phyloP scores from a whole-genome alignment of 2,888 invertebrate species.

The Hemithea aestivaria region DNA sequence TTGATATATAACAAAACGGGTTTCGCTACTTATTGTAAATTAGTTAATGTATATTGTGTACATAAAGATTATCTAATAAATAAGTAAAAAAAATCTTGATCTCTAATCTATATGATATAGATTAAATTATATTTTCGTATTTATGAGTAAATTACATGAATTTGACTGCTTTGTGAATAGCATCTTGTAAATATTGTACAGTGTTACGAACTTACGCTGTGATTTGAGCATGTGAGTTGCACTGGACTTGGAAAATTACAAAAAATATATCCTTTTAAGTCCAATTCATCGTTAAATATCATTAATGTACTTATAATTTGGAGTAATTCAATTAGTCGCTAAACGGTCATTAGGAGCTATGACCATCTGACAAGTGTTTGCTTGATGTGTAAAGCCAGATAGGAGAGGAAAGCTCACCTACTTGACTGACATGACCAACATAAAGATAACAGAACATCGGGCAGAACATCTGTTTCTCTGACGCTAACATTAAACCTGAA shows the following conservation, averaged over 20 bases:
- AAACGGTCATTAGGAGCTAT: too few species aligned
- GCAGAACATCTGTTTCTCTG: too few species aligned
- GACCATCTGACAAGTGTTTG: too few species aligned
- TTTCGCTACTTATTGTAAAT: slow-evolving; percentile 48
- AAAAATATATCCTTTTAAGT: too few species aligned
- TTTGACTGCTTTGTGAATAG: slow-evolving; percentile 55
- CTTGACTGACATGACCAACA: too few species aligned
- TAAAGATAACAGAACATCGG: too few species aligned
- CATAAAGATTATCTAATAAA: slow-evolving; percentile 18
- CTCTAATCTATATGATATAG: slow-evolving; percentile 60
- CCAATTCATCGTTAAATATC: too few species aligned
- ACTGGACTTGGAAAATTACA: slow-evolving; percentile 20
- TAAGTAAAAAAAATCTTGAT: slow-evolving; percentile 58
- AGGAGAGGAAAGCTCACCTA: too few species aligned
- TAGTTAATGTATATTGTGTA: slow-evolving; percentile 25
- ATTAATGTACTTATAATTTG: too few species aligned
- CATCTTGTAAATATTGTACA: slow-evolving; percentile 62
- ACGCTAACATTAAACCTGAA: too few species aligned
- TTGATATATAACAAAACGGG: slow-evolving; percentile 41
- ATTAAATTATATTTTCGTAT: slow-evolving; percentile 74
- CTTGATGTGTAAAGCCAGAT: too few species aligned
- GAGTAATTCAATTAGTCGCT: too few species aligned
- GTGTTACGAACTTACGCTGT: slow-evolving; percentile 61
- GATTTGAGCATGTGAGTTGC: slow-evolving; percentile 38
- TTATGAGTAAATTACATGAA: slow-evolving; percentile 36